These are phyloP conservation scores for Drosophila sordidula DNA, from an alignment of 2,888 invertebrate genomes.

Conservation along the genomic window DNA sequence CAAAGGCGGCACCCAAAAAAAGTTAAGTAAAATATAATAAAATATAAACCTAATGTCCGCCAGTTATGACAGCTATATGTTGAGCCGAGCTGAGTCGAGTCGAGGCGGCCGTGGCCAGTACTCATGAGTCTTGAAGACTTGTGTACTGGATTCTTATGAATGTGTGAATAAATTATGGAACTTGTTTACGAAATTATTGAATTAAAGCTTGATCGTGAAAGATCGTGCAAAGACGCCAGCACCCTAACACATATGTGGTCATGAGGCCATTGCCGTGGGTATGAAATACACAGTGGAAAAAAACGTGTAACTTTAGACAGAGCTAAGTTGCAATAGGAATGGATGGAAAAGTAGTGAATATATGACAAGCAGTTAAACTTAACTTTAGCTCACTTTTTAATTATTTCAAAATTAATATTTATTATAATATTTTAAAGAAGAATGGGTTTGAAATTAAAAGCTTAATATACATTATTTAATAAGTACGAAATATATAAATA, in stretches of 20 bases:
- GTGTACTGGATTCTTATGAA: slow-evolving; percentile 26
- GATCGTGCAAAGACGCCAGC: slow-evolving; percentile 30
- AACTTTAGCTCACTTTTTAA: no score
- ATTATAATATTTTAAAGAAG: no score
- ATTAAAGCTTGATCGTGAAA: slow-evolving; percentile 49
- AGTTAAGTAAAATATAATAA: slow-evolving; percentile 16
- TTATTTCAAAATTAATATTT: no score
- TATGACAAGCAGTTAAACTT: no score
- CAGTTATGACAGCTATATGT: slow-evolving; percentile 27
- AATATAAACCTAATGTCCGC: slow-evolving; percentile 24
- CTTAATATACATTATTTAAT: no score
- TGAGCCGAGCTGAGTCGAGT: slow-evolving; percentile 12
- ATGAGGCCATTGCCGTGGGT: neutral
- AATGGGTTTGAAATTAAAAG: no score
- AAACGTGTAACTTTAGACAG: neutral
- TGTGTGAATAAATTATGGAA: slow-evolving; percentile 54
- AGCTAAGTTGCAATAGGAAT: no score
- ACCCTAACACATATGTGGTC: slow-evolving; percentile 16
- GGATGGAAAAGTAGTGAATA: no score
- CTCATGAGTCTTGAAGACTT: slow-evolving; percentile 21
- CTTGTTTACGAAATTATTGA: slow-evolving; percentile 70
- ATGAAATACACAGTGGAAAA: neutral
- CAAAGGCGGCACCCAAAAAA: slow-evolving; percentile 42
- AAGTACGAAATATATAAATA: no score
- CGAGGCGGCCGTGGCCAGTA: slow-evolving; percentile 14